Base-by-base conservation (phyloP, 2,888 invertebrate species). In the Argyra leucocephala region DNA sequence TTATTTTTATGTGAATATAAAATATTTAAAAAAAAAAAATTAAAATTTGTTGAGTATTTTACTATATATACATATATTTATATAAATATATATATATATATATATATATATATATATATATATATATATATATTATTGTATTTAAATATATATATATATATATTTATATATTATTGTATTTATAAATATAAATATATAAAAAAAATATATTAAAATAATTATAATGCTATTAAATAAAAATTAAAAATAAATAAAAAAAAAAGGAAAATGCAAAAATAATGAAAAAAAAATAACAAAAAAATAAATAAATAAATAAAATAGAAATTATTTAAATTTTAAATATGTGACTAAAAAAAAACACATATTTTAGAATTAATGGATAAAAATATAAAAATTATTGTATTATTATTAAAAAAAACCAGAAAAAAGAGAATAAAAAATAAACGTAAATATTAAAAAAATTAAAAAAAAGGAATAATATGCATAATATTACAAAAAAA, bases 221-320 rank as follows among this genome's bases (percentile, higher is more conserved):
- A 62, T 23, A 12, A 24, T 23, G 60, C 26, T 59, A 62, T 61
- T 62, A 67, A 62, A 63, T 64, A 61, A 48, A 68, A 64, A 67
- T 63, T 22, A 60, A 60, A 60, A 60, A 67, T 63, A 66, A 66
- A 58, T 66, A 67, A 63, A 61, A 66, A 64, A 65, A 66, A 60
- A 64, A 63, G 60, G 62, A 22, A 63, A 65, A 48, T 23, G 63
- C 26, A 64, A 64, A 66, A 66, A 15, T 64, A 65, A 63, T 63
- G 63, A 67, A 66, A 61, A 63, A 67, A 66, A 65, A 63, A 63
- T 58, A 65, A 64, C 64, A 66, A 61, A 66, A 67, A 69, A 67
- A 64, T 67, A 68, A 69, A 68, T 66, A 76, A 73, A 69, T 72
- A 73, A 72, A 66, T 68, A 63, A 67, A 68, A 68, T 67, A 68